Conservation (phyloP, 2,113 vertebrate species). For the Gila orcuttii region DNA sequence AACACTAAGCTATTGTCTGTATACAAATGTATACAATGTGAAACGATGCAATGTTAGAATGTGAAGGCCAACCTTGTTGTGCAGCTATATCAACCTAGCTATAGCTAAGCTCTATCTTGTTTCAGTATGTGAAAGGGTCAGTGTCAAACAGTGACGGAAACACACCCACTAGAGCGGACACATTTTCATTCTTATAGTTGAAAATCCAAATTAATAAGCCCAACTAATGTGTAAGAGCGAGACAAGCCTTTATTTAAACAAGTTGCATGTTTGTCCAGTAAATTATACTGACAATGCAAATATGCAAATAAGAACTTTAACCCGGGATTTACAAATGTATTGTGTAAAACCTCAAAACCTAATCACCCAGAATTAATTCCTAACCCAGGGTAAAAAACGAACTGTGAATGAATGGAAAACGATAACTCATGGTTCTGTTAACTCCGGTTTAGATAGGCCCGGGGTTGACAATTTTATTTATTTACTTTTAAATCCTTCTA, state of each 20-base stretch:
- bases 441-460: not conserved
- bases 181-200: not conserved
- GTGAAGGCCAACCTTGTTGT: not conserved
- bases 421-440: not conserved
- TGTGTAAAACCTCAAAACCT: not conserved
- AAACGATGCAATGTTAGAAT: not conserved
- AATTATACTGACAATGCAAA: too few relatives aligned
- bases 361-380: not conserved
- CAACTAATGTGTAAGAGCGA: not conserved
- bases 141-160: not conserved
- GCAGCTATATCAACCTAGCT: not conserved
- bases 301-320: too few relatives aligned
- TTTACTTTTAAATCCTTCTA: not conserved
- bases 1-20: not conserved
- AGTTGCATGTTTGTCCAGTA: too few relatives aligned
- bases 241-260: too few relatives aligned
- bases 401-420: not conserved
- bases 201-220: not conserved
- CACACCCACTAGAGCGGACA: not conserved
- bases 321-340: too few relatives aligned
- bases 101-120: not conserved
- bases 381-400: not conserved
- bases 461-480: not conserved
- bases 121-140: not conserved
- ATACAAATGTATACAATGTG: not conserved